Base-by-base conservation (phyloP, 2,113 vertebrate genomes). In the Pyxicephalus adspersus region DNA sequence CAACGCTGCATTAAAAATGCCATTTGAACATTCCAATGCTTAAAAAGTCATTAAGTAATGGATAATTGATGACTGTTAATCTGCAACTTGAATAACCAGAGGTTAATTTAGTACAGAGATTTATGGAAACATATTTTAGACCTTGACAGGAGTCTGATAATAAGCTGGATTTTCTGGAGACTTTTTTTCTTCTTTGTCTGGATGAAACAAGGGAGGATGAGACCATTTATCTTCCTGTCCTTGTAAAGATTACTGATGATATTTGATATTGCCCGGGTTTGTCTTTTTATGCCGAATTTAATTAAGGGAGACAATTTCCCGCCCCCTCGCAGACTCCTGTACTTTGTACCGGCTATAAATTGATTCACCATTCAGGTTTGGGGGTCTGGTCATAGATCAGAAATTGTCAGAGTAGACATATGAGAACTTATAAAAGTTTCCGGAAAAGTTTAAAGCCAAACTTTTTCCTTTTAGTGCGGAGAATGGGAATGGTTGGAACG, bases 21-120 rank as follows among this genome's bases (percentile, higher is more conserved):
- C 78, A 73, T 81, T 72, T 64, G 55, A 64, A 64, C 78, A 81
- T 73, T 61, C 70, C 78, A 73, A 64, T 73, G 67, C 58, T 81
- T 81, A 81, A 73, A 80, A 73, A 81, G 68, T 81, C 78, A 71
- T 81, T 81, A 81, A 73, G 78, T 81, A 64, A 81, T 81, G 78
- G 78, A 81, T 81, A 81, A 81, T 81, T 81, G 78, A 81, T 81
- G 78, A 81, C 34, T 72, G 68, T 81, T 81, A 81, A 73, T 81
- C 78, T 64, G 58, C 20, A 29, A 52, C 67, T 63, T 52, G 60
- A 81, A 81, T 64, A 81, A 64, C 58, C 68, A 81, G 78, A 81
- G 78, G 68, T 81, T 81, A 81, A 73, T 81, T 81, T 63, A 81
- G 58, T 73, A 18, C 66, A 18, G 16, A 64, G 78, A 81, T 81